Evolutionary conservation across 2,797 vertebrate species (phyloP).

Genomic region (Sciurus carolinensis): DNA sequence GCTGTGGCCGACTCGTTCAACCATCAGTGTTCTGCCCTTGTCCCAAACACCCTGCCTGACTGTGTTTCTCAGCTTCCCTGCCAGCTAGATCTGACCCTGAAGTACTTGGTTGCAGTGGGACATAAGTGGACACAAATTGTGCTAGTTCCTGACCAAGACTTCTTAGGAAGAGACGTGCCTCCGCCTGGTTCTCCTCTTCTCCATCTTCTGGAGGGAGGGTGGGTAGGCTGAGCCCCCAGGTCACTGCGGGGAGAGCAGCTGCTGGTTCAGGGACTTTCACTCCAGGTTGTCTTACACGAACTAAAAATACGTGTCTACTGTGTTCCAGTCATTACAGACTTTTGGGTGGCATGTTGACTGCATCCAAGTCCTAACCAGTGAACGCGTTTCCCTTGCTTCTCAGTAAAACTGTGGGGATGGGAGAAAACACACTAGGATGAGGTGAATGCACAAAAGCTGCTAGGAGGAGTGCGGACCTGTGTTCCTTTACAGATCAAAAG

Average conservation of each 20-base stretch:
- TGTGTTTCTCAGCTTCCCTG: not conserved
- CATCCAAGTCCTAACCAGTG: not conserved
- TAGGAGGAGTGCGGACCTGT: not conserved
- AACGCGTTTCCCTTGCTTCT: slow-evolving; percentile 31
- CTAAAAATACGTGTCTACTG: not conserved
- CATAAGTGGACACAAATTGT: not conserved
- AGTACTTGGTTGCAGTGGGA: not conserved
- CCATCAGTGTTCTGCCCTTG: not conserved
- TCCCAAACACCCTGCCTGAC: not conserved
- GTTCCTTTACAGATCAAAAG: not conserved
- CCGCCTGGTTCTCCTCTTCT: not conserved
- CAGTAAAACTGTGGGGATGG: not conserved
- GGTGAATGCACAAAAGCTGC: not conserved
- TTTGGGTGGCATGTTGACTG: not conserved
- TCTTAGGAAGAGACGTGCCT: not conserved
- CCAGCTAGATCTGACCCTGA: not conserved
- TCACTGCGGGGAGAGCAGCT: not conserved
- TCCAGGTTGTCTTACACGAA: not conserved
- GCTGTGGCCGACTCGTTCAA: not conserved
- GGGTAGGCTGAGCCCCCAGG: not conserved
- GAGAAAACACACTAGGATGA: not conserved
- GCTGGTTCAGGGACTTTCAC: not conserved
- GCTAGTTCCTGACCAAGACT: not conserved
- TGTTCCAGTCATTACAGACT: not conserved
- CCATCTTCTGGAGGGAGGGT: not conserved